Evolutionary conservation across 2,888 invertebrate species (phyloP).

Genomic region (Lycophotia porphyrea): DNA sequence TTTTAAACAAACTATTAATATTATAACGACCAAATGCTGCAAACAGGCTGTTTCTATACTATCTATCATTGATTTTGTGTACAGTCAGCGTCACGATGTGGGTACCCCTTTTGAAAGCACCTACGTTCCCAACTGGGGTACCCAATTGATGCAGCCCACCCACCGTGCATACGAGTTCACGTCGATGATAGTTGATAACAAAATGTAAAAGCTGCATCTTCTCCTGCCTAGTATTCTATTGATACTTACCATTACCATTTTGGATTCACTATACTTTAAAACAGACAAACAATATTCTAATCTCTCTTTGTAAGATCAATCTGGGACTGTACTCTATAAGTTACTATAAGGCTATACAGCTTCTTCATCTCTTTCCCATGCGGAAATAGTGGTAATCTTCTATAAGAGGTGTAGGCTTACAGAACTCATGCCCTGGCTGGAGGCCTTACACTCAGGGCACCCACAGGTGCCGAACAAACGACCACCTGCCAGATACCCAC

Average conservation of each 20-base stretch:
- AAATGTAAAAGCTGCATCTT: too few species aligned
- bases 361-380: background rate
- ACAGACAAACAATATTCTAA: background rate
- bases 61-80: background rate
- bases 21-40: background rate
- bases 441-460: too few species aligned
- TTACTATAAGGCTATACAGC: background rate
- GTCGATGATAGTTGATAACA: too few species aligned
- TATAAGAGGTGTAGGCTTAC: background rate
- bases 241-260: background rate
- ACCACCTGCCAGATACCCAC: too few species aligned
- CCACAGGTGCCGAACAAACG: too few species aligned
- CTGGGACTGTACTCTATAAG: background rate
- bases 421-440: too few species aligned
- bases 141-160: too few species aligned
- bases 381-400: background rate
- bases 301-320: background rate
- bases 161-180: background rate
- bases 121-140: too few species aligned
- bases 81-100: too few species aligned
- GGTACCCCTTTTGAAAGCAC: too few species aligned
- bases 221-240: too few species aligned
- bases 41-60: background rate
- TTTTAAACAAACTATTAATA: constrained; percentile 15
- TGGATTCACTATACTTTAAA: background rate